These are phyloP conservation scores for Ptychadena robeensis DNA, from an alignment of 2,797 vertebrate genomes.

Conservation along the genomic window DNA sequence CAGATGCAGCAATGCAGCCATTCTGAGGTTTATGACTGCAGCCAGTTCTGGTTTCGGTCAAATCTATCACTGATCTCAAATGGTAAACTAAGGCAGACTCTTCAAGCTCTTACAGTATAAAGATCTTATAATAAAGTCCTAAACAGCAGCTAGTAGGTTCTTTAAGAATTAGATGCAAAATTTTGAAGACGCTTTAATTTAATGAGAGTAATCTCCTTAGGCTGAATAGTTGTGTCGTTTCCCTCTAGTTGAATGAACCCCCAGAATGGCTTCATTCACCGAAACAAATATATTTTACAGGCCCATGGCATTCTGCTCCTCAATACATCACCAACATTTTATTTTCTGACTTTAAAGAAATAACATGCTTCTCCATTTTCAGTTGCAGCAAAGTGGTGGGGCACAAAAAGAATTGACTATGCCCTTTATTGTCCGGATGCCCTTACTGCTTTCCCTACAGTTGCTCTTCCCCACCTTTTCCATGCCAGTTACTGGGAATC, in stretches of 20 bases:
- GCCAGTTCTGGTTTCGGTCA: too few species aligned
- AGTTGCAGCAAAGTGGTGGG: conserved; percentile 93
- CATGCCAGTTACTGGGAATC: conserved; percentile 99
- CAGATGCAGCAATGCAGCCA: not conserved
- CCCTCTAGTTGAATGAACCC: not conserved
- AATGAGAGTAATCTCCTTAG: not conserved
- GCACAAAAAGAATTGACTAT: conserved; percentile 94
- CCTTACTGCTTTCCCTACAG: conserved; percentile 94
- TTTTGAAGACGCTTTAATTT: too few species aligned
- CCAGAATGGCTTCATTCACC: not conserved
- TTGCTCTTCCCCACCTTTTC: conserved; percentile 96
- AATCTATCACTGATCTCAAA: not conserved
- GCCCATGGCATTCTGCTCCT: not conserved
- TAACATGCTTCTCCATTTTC: conserved; percentile 45
- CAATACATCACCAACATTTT: not conserved
- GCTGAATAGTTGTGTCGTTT: not conserved
- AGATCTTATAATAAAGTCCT: too few species aligned
- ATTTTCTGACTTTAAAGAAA: not conserved
- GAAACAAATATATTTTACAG: not conserved
- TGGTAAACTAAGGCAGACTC: too few species aligned
- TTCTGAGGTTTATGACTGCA: not conserved
- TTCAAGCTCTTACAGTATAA: too few species aligned
- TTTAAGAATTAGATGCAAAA: too few species aligned
- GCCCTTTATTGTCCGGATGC: conserved; percentile 96
- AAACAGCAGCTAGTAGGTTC: too few species aligned